These are phyloP conservation scores for Herpetotheres cachinnans DNA, from an alignment of 2,113 vertebrate species.

Conservation along the genomic window DNA sequence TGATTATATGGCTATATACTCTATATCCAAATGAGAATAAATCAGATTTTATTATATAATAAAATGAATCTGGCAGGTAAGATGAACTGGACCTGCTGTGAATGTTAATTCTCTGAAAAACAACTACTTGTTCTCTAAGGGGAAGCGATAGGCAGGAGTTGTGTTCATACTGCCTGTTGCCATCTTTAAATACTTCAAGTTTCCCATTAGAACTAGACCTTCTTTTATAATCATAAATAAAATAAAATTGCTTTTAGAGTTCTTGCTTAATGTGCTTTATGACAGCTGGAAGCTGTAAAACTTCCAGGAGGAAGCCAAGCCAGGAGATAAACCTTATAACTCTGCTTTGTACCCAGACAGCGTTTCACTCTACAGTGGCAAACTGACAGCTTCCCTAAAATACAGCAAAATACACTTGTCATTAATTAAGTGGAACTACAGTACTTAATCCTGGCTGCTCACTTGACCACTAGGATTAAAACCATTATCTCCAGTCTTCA, in stretches of 20 bases:
- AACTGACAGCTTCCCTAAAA: not conserved
- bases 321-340: not conserved
- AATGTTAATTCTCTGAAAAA: conserved; percentile 17
- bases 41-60: conserved; percentile 29
- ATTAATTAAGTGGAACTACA: not conserved
- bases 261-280: not conserved
- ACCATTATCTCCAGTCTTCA: not conserved
- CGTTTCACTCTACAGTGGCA: not conserved
- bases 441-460: not conserved
- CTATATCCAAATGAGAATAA: conserved; percentile 34
- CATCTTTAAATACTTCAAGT: not conserved
- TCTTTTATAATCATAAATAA: not conserved
- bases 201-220: not conserved
- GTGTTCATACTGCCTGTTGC: not conserved
- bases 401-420: not conserved
- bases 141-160: not conserved
- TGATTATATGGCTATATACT: not conserved
- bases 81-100: not conserved
- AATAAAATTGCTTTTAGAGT: conserved; percentile 4
- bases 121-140: not conserved
- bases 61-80: not conserved
- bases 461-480: not conserved
- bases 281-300: conserved; percentile 16
- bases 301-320: not conserved
- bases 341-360: not conserved